Evolutionary conservation across 2,113 vertebrate genomes (phyloP), one percentile per base, ranked within the genome.

Genomic region (Centropus bengalensis): DNA sequence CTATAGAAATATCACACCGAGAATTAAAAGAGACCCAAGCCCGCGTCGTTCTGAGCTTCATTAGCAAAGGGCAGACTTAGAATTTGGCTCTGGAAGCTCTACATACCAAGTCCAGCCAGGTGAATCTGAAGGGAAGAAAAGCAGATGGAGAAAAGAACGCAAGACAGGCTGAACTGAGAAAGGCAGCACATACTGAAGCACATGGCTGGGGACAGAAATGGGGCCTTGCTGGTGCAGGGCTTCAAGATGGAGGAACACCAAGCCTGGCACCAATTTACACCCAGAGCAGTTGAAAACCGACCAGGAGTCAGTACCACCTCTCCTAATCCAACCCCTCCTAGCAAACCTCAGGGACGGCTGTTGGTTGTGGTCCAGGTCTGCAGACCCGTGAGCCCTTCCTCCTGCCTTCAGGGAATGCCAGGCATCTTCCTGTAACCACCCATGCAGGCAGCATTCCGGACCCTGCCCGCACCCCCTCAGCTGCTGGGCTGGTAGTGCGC

Each of bases 41-140:
- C 33, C 52, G n/a, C 55, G 51, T 4, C 1, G 4, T n/a, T 82
- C n/a, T 33, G 17, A 5, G 17, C 40, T 79, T 54, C 1, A 0
- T n/a, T 82, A 86, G 36, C n/a, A 71, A 83, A 91, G 42, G 32
- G 38, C 40, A 58, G 5, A 12, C 38, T n/a, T 38, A 20, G 81
- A 74, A 89, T 60, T 62, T 49, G 66, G 69, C 69, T 67, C 30
- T 58, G 30, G 49, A 79, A 88, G 44, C 66, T 56, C 66, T 58
- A 33, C 82, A 91, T 20, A 73, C 36, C 74, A 82, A 69, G 54
- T 33, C 79, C 89, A 95, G n/a, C 30, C 58, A 84, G 67, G 63
- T 63, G 26, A 94, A 82, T 19, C 55, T 47, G 66, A 79, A 58
- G 17, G 20, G 20, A 94, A 30, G 45, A 82, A 82, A 79, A 82